Percentiles rank a stretch among this genome's conserved stretches.
Conservation (phyloP, 2,888 invertebrate genomes). For the Automeris io region DNA sequence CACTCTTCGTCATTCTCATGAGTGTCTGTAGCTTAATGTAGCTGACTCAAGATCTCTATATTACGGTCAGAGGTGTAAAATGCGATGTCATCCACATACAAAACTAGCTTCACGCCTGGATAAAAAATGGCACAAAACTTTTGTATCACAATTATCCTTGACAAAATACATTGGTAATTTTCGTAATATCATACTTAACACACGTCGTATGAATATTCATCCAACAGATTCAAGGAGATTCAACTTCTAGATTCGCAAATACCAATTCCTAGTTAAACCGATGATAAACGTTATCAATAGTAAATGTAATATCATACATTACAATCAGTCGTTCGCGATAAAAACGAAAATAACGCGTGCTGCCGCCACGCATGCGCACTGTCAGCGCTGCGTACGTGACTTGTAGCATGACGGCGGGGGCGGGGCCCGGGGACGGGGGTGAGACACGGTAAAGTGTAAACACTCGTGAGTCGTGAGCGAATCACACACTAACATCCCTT, state of each 20-base stretch:
- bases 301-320: constrained; percentile 82
- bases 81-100: too few relatives aligned
- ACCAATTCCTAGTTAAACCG: not conserved
- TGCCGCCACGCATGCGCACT: constrained; percentile 52
- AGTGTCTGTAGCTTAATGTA: too few relatives aligned
- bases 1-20: too few relatives aligned
- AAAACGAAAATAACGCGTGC: constrained; percentile 49
- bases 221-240: too few relatives aligned
- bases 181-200: too few relatives aligned
- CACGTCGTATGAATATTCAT: too few relatives aligned
- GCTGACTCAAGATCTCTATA: too few relatives aligned
- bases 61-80: too few relatives aligned
- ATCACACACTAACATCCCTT: constrained; percentile 41
- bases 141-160: too few relatives aligned
- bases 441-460: constrained; percentile 38
- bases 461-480: constrained; percentile 39
- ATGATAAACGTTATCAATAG: constrained; percentile 26
- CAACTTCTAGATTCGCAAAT: constrained; percentile 6
- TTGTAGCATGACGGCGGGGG: constrained; percentile 49
- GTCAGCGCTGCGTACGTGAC: constrained; percentile 64
- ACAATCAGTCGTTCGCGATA: constrained; percentile 42
- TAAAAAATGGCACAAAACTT: too few relatives aligned
- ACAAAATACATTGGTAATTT: too few relatives aligned
- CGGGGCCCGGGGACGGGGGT: constrained; percentile 19
- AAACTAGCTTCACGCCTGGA: too few relatives aligned